Conservation (phyloP, 2,113 vertebrate species). For the Anhinga anhinga region DNA sequence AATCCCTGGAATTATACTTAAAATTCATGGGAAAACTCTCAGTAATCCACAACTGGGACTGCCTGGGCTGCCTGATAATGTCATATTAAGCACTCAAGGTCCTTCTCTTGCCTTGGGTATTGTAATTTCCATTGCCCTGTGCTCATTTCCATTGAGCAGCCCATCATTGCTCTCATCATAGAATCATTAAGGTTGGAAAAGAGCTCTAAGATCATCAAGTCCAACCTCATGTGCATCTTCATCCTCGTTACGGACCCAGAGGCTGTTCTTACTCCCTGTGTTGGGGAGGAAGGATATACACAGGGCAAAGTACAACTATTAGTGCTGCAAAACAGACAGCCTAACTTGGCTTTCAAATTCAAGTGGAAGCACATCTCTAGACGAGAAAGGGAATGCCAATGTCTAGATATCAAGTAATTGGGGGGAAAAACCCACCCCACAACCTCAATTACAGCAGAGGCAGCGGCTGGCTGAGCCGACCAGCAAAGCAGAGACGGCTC, state of each 20-base stretch:
- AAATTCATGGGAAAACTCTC: not conserved
- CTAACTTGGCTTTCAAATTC: not conserved
- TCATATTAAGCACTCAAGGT: not conserved
- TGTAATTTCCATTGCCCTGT: not conserved
- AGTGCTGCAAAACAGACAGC: accelerated
- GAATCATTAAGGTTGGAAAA: too few species aligned
- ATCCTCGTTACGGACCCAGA: not conserved
- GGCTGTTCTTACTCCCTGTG: not conserved
- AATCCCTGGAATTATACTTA: not conserved
- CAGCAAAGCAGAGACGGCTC: not conserved
- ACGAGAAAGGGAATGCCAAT: not conserved
- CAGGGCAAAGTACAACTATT: not conserved
- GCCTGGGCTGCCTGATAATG: not conserved
- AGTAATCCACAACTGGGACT: not conserved
- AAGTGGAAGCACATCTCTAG: accelerated
- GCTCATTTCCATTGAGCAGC: not conserved
- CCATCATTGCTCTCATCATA: not conserved
- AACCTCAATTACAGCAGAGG: accelerated
- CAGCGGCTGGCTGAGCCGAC: accelerated
- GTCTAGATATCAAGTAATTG: accelerated
- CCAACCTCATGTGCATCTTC: not conserved
- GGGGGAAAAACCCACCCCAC: accelerated
- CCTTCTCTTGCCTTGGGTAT: not conserved
- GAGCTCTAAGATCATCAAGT: too few species aligned
- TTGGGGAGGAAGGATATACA: accelerated